Conservation (phyloP, 1,140 invertebrate genomes). For the Drosophila tropicalis region DNA sequence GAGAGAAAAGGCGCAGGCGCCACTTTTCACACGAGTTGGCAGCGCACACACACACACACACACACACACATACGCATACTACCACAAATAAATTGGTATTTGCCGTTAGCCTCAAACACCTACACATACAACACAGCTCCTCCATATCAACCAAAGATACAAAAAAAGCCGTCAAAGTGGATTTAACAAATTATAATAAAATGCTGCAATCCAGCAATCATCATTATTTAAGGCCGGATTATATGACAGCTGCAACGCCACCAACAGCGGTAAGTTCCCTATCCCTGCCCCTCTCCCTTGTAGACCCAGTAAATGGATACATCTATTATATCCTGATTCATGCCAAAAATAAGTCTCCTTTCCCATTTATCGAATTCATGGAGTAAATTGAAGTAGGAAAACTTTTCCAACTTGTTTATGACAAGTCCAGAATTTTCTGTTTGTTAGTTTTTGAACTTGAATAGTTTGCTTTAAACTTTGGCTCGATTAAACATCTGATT, state of each 20-base stretch:
- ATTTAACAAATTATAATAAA: conserved; percentile 84
- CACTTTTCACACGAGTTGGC: conserved; percentile 75
- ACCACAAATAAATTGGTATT: conserved; percentile 45
- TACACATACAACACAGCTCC: conserved; percentile 38
- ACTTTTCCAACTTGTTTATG: not conserved
- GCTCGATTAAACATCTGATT: no score
- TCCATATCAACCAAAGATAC: conserved; percentile 51
- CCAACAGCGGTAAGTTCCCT: conserved; percentile 91
- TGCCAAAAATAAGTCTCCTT: no score
- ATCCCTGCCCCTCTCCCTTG: not conserved
- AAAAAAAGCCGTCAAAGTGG: conserved; percentile 82
- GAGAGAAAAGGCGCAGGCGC: conserved; percentile 62
- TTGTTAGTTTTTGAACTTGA: not conserved
- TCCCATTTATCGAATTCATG: no score
- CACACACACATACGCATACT: conserved; percentile 3
- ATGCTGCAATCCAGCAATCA: conserved; percentile 93
- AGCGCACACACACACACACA: conserved; percentile 51
- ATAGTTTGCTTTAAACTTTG: not conserved
- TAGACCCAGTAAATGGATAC: not conserved
- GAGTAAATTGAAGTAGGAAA: no score
- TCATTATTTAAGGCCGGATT: conserved; percentile 96
- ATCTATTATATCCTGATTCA: no score
- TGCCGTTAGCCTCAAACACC: conserved; percentile 46
- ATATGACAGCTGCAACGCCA: conserved; percentile 91
- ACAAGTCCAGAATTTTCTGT: not conserved